Conservation (phyloP, 1,140 invertebrate genomes). For the Diabrotica undecimpunctata region DNA sequence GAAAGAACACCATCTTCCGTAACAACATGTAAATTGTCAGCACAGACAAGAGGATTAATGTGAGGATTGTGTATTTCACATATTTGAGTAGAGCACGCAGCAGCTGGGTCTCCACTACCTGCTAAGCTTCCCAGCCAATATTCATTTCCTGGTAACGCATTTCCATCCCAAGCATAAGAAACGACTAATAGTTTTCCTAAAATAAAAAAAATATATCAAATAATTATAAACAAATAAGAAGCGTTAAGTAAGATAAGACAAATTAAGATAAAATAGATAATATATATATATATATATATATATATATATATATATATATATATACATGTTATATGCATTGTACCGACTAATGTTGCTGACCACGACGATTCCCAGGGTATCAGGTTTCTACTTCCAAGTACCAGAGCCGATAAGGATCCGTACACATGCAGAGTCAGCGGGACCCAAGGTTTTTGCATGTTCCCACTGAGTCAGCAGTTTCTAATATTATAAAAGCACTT, state of each 20-base stretch:
- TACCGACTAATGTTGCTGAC: too few relatives aligned
- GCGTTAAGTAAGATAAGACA: not conserved
- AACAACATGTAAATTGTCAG: constrained; percentile 29
- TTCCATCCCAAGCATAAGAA: constrained; percentile 67
- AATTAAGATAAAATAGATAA: too few relatives aligned
- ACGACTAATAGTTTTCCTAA: constrained; percentile 56
- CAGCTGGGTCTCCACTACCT: constrained; percentile 59
- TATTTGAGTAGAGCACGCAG: constrained; percentile 57
- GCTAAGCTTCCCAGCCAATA: constrained; percentile 51
- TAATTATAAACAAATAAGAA: constrained; percentile 8
- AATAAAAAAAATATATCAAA: not conserved
- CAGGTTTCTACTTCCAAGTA: too few relatives aligned
- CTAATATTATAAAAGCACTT: too few relatives aligned
- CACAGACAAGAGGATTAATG: constrained; percentile 48
- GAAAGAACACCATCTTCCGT: constrained; percentile 17
- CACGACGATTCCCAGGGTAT: too few relatives aligned
- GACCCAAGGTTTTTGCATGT: too few relatives aligned
- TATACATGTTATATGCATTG: not conserved
- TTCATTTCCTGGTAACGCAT: constrained; percentile 63
- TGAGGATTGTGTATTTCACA: constrained; percentile 57
- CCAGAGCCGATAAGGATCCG: too few relatives aligned
- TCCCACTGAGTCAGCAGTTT: too few relatives aligned
- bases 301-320: not conserved
- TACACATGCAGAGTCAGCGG: too few relatives aligned
- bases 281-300: too few relatives aligned